phyloP scores from a whole-genome alignment of 2,113 vertebrate genomes.

The Leptodactylus fuscus region DNA sequence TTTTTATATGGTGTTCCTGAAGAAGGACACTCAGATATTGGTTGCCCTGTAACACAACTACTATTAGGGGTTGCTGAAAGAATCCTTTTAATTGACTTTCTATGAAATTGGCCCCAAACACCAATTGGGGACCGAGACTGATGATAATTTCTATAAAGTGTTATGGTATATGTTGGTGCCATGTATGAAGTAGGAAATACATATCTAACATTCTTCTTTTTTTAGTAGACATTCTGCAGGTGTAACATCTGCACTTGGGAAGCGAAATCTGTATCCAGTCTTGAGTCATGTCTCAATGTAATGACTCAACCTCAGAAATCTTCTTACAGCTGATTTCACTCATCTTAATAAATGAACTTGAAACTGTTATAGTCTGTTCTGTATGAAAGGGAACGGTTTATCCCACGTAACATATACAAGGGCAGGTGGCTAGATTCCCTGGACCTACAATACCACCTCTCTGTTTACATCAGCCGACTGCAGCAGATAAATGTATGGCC shows the following conservation, averaged over 20 bases:
- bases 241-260: not conserved
- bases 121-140: too few species aligned
- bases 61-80: too few species aligned
- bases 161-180: not conserved
- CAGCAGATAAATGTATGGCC: conserved; percentile 60
- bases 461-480: conserved; percentile 71
- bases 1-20: too few species aligned
- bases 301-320: conserved; percentile 55
- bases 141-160: not conserved
- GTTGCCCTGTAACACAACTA: too few species aligned
- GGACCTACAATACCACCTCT: conserved; percentile 62
- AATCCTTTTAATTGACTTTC: too few species aligned
- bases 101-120: too few species aligned
- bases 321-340: conserved; percentile 67
- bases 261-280: conserved; percentile 19
- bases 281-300: not conserved
- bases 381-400: conserved; percentile 67
- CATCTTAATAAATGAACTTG: conserved; percentile 68
- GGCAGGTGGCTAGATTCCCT: conserved; percentile 73
- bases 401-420: conserved; percentile 70
- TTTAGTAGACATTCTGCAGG: not conserved
- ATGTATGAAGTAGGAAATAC: not conserved
- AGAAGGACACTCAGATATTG: too few species aligned
- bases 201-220: not conserved
- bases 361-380: conserved; percentile 70